phyloP scores from a whole-genome alignment of 2,797 vertebrate genomes.

The Microctenopoma stevenorrisi region DNA sequence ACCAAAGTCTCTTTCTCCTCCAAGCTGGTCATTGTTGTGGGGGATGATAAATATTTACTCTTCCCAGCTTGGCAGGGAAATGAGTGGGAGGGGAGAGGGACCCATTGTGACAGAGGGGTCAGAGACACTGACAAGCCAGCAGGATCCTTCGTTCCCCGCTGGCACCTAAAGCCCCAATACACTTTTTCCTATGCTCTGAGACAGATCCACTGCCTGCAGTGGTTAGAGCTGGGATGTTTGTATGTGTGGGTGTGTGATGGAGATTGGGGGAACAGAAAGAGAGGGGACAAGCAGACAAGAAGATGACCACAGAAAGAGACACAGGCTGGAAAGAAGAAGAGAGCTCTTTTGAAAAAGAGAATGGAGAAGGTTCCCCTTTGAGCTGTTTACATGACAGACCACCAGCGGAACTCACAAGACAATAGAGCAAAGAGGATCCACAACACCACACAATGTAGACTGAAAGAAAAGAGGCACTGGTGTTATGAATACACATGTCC shows the following conservation, averaged over 20 bases:
- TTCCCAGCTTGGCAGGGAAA: slow-evolving; percentile 87
- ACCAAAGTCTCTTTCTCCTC: slow-evolving; percentile 82
- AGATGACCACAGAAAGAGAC: slow-evolving; percentile 38
- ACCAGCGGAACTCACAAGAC: slow-evolving; percentile 66
- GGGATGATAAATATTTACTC: slow-evolving; percentile 91
- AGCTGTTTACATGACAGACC: slow-evolving; percentile 70
- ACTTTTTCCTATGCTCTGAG: slow-evolving; percentile 25
- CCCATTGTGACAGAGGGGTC: slow-evolving; percentile 72
- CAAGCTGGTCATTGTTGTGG: slow-evolving; percentile 83
- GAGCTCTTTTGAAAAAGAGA: slow-evolving; percentile 47
- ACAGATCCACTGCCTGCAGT: slow-evolving; percentile 22
- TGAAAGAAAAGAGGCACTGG: slow-evolving; percentile 39
- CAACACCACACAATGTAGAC: slow-evolving; percentile 51
- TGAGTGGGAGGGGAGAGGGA: slow-evolving; percentile 67
- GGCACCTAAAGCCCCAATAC: slow-evolving; percentile 67
- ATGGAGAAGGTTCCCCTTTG: slow-evolving; percentile 48
- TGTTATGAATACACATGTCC: slow-evolving; percentile 63
- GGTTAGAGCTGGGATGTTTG: slow-evolving; percentile 15
- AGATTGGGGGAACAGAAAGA: slow-evolving; percentile 20
- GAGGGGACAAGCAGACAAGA: slow-evolving; percentile 27
- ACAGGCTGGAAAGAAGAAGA: neutral
- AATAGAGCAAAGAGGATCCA: slow-evolving; percentile 66
- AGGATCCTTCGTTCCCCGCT: slow-evolving; percentile 67
- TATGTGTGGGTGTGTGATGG: slow-evolving; percentile 25
- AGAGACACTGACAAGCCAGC: slow-evolving; percentile 70